These are phyloP conservation scores for Acinonyx jubatus DNA, from an alignment of 2,113 vertebrate genomes.

Conservation along the genomic window DNA sequence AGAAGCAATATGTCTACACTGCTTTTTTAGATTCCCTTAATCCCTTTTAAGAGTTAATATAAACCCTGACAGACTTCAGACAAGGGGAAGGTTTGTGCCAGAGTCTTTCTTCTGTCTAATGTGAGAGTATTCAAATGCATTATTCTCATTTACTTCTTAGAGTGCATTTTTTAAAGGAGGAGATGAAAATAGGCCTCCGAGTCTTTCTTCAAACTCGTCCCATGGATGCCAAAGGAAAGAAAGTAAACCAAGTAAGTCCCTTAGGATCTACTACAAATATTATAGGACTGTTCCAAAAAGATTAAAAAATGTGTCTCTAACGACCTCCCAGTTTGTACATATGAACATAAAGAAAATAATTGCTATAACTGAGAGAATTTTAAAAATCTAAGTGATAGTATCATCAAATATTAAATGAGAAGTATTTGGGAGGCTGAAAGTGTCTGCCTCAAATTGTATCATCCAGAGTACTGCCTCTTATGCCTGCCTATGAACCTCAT, in stretches of 20 bases:
- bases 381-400: neutral
- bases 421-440: neutral
- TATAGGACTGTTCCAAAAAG: neutral
- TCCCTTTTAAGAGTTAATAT: neutral
- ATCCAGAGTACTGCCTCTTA: neutral
- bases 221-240: neutral
- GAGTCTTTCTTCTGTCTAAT: neutral
- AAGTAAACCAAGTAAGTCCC: neutral
- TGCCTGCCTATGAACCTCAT: neutral
- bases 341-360: neutral
- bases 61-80: neutral
- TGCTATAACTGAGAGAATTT: neutral
- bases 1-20: neutral
- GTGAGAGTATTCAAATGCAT: neutral
- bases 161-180: neutral
- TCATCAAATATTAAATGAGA: neutral
- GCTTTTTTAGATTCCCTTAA: neutral
- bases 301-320: neutral
- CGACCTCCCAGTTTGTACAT: neutral
- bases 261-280: neutral
- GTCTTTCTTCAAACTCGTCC: neutral
- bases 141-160: neutral
- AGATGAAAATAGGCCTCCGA: neutral
- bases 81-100: neutral
- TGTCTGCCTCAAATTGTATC: neutral